These are phyloP conservation scores for Apeira syringaria DNA, from an alignment of 2,888 invertebrate species.

Conservation along the genomic window DNA sequence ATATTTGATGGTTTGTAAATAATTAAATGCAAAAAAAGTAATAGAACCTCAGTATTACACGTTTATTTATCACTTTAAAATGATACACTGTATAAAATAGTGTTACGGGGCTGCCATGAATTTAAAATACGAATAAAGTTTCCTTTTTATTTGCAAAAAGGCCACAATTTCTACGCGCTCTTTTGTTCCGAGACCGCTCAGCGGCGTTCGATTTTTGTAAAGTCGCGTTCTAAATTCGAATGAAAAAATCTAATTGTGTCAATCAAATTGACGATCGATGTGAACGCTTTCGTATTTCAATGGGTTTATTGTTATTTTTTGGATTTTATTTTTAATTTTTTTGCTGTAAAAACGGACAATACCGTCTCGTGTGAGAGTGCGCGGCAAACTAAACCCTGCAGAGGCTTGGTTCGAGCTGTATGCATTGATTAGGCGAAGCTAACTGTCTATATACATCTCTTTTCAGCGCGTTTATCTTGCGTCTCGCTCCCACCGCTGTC, in stretches of 20 bases:
- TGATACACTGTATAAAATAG: not conserved
- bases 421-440: constrained; percentile 82
- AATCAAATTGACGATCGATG: constrained; percentile 15
- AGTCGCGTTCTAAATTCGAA: constrained; percentile 23
- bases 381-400: constrained; percentile 70
- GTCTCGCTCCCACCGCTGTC: constrained; percentile 52
- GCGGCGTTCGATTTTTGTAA: constrained; percentile 36
- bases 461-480: constrained; percentile 36
- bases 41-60: constrained; percentile 1
- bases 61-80: not conserved
- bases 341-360: constrained; percentile 31
- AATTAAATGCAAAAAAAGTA: not conserved
- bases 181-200: constrained; percentile 46
- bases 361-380: constrained; percentile 51
- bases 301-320: constrained; percentile 30
- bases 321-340: constrained; percentile 45
- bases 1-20: not conserved
- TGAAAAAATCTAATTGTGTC: constrained; percentile 6
- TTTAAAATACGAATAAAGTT: constrained; percentile 1
- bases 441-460: constrained; percentile 47
- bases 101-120: not conserved
- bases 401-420: constrained; percentile 61
- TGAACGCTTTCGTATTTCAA: constrained; percentile 21
- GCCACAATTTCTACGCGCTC: constrained; percentile 50
- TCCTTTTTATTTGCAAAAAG: constrained; percentile 37